Percentiles rank a stretch among this genome's conserved stretches.
Conservation (phyloP, 37 sponge, comb jelly and placozoan species). For the Halisarca cf. caerulea region DNA sequence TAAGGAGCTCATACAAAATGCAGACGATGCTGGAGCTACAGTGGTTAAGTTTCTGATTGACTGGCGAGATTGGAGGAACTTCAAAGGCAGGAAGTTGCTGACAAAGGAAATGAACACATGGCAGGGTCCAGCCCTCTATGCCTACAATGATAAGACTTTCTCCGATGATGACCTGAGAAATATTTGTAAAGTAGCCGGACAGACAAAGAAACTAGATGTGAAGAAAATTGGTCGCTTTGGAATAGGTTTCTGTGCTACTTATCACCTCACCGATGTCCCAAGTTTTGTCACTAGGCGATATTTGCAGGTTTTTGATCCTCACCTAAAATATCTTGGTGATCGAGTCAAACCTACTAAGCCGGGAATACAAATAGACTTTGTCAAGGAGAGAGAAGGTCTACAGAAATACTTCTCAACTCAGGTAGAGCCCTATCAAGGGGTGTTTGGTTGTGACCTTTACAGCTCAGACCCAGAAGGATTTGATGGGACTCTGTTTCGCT, state of each 20-base stretch:
- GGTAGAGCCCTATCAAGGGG: slow-evolving; percentile 62
- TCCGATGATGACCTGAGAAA: slow-evolving; percentile 71
- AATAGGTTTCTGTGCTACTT: slow-evolving; percentile 82
- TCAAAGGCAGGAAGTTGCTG: slow-evolving; percentile 26
- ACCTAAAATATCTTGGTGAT: slow-evolving; percentile 66
- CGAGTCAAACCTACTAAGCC: slow-evolving; percentile 54
- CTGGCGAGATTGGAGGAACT: slow-evolving; percentile 65
- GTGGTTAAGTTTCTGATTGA: slow-evolving; percentile 80
- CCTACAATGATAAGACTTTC: slow-evolving; percentile 75
- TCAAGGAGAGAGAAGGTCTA: slow-evolving; percentile 11
- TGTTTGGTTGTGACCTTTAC: slow-evolving; percentile 71
- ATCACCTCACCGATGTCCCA: slow-evolving; percentile 83
- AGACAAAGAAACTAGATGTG: slow-evolving; percentile 62
- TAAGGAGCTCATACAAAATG: slow-evolving; percentile 90
- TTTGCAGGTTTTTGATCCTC: slow-evolving; percentile 85
- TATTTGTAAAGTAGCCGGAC: slow-evolving; percentile 72
- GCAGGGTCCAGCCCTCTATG: slow-evolving; percentile 88
- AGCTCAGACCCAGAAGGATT: slow-evolving; percentile 37
- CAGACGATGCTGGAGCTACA: slow-evolving; percentile 86
- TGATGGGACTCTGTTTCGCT: slow-evolving; percentile 76
- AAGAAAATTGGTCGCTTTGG: slow-evolving; percentile 86
- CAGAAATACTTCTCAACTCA: slow-evolving; percentile 55
- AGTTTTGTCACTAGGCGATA: slow-evolving; percentile 73
- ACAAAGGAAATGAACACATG: slow-evolving; percentile 63
- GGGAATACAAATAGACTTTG: slow-evolving; percentile 64